Conservation (phyloP, 1,140 invertebrate genomes). For the Plodia interpunctella region DNA sequence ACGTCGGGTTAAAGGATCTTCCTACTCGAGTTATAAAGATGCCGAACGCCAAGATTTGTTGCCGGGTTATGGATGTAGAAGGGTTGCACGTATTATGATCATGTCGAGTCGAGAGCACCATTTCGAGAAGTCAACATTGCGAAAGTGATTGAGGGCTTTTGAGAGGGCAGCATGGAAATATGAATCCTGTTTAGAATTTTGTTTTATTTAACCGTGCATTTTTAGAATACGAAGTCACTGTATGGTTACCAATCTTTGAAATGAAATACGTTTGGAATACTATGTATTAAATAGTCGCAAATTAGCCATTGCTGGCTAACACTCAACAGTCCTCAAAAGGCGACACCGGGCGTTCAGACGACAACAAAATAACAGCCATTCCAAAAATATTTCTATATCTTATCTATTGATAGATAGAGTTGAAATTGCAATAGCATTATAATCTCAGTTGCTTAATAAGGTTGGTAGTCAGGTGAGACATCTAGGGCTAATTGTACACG, state of each 20-base stretch:
- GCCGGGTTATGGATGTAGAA: conserved; percentile 73
- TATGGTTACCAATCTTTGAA: background rate
- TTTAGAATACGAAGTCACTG: background rate
- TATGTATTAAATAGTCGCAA: background rate
- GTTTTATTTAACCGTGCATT: conserved; percentile 16
- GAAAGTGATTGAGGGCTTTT: conserved; percentile 65
- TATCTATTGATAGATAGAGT: conserved; percentile 1
- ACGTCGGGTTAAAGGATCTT: conserved; percentile 74
- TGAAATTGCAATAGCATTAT: background rate
- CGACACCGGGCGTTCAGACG: conserved; percentile 8
- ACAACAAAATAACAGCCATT: background rate
- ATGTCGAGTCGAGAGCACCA: conserved; percentile 66
- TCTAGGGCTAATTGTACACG: conserved; percentile 61
- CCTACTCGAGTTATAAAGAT: conserved; percentile 70
- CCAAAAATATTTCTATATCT: background rate
- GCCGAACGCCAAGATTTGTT: conserved; percentile 71
- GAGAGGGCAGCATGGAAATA: conserved; percentile 41
- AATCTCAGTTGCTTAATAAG: background rate
- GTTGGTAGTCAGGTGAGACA: conserved; percentile 45
- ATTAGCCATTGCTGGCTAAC: conserved; percentile 1
- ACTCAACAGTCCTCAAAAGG: conserved; percentile 11
- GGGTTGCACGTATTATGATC: conserved; percentile 72
- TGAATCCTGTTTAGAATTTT: conserved; percentile 33
- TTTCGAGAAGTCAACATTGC: conserved; percentile 71
- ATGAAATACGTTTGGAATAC: background rate